Base-by-base conservation (phyloP, 1,140 invertebrate genomes). In the Ceratitis capitata region DNA sequence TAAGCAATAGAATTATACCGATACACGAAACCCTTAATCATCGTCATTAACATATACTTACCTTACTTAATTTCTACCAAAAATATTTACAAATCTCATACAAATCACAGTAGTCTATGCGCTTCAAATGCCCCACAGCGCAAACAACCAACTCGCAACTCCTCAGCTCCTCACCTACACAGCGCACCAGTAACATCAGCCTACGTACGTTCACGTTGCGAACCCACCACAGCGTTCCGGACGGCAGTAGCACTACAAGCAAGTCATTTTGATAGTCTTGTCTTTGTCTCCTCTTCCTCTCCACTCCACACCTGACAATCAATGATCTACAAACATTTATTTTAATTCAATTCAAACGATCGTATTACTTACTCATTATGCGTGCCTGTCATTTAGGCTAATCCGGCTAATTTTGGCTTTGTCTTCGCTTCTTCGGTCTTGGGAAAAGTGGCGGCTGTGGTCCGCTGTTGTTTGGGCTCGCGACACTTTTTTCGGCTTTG, bases 261-360 rank as follows among this genome's bases (percentile, higher is more conserved):
- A 23, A 23, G 51, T 56, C 51, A 56, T 23, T 56, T 14, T 56
- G 2, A 56, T n/a, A n/a, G n/a, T n/a, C 16, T 1, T 1, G 47
- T 32, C 32, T 74, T n/a, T 26, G 12, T 10, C 7, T 74, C 56
- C 56, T 35, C 61, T 64, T 35, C 12, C 35, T 23, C 29, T 12
- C 32, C 10, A 7, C 2, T 35, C 32, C 23, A 12, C 12, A n/a
- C n/a, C 39, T 32, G 61, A 12, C 61, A 69, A 69, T 69, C 61
- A 69, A 1, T 26, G 1, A 23, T 74, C 14, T n/a, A 39, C 39
- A 74, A 61, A 45, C n/a, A 47, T 78, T 78, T n/a, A 19, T 78
- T 78, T 78, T 78, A 78, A 78, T 78, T 45, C 69, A 78, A 78
- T 78, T 47, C 39, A 78, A 78, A 78, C 39, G 69, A 47, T 78